Base-by-base conservation (phyloP, 1,140 invertebrate genomes). In the Phenacoccus solenopsis region DNA sequence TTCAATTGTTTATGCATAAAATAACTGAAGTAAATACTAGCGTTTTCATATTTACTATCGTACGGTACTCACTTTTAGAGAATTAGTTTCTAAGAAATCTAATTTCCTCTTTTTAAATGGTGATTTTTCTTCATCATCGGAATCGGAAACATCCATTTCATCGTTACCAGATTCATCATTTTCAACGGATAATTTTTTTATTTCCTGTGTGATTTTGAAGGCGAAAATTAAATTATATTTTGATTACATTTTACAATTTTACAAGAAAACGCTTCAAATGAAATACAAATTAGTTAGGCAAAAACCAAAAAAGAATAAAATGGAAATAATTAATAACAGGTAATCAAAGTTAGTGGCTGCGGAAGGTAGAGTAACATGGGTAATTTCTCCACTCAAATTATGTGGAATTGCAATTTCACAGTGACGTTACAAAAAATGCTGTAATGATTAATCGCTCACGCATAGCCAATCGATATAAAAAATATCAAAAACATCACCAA, bases 111-210 rank as follows among this genome's bases (percentile, higher is more conserved):
- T 64, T 61, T 83, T 84, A 74, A 84, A 84, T 2, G 80, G 75
- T 35, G 79, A 76, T n/a, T 28, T 68, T 13, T 20, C 56, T n/a
- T 67, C 70, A 13, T 85, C 85, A 57, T 90, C 89, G 13, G 82
- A 83, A 77, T 90, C 89, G 1, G 89, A 90, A 25, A 90, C 83
- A 69, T 91, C 90, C 89, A 91, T 91, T 76, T 91, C 89, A 69
- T 88, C 88, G 75, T 90, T 88, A 13, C 84, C 82, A 16, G 72
- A 74, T 49, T 70, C 73, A 24, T 64, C 59, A 27, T 27, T 64
- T 64, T 64, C 59, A 25, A 64, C 4, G 16, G 59, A 27, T 64
- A 64, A 64, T 25, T 64, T 64, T 64, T 64, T 64, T 20, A 64
- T 64, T 22, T 64, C 59, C 59, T 64, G 16, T 16, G 3, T n/a